Conservation (phyloP, 2,797 vertebrate genomes). For the Eurystomus glaucurus region DNA sequence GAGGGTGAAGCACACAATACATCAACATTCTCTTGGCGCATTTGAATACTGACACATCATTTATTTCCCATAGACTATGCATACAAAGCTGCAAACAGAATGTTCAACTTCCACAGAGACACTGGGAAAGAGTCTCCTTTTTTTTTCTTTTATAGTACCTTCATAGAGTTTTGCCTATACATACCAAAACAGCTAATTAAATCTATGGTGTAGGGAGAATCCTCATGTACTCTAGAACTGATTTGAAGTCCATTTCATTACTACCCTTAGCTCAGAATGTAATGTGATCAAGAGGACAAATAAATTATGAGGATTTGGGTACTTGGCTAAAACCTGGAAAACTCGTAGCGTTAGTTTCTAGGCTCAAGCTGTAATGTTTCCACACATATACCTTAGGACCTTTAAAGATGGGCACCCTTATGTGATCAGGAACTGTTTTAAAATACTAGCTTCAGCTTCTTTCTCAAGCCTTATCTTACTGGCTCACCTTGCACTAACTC, state of each 20-base stretch:
- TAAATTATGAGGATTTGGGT: background rate
- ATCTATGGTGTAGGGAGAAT: background rate
- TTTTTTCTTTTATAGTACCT: background rate
- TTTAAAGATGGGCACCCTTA: background rate
- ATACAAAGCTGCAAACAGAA: conserved; percentile 4
- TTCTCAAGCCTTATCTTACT: background rate
- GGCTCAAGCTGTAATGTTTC: background rate
- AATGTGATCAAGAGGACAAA: background rate
- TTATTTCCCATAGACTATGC: conserved; percentile 26
- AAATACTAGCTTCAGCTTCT: background rate
- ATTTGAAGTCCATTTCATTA: background rate
- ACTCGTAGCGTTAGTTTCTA: background rate
- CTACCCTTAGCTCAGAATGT: background rate
- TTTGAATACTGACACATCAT: conserved; percentile 16
- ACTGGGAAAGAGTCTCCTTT: background rate
- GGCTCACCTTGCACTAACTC: background rate
- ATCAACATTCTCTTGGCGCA: conserved; percentile 32
- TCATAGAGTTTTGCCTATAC: background rate
- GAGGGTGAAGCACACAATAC: background rate
- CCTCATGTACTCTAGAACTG: background rate
- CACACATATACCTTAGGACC: background rate
- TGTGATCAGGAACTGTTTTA: background rate
- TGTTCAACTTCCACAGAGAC: background rate
- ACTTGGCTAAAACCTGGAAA: background rate
- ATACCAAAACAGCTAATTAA: background rate